Conservation (phyloP, 2,113 vertebrate species). For the Chelonoidis abingdonii region DNA sequence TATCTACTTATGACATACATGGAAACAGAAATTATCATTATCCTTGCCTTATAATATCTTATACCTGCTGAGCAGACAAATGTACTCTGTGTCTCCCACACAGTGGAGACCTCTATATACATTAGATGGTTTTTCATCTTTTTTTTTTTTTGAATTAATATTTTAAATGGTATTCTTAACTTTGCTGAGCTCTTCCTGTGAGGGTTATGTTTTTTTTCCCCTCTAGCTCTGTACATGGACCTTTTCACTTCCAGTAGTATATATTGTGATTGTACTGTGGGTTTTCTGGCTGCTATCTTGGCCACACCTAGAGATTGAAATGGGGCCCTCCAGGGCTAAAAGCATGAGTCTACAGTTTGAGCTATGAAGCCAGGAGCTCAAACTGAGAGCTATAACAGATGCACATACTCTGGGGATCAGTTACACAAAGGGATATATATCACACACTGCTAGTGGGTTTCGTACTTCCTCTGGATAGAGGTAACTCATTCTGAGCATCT, state of each 20-base stretch:
- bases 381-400: neutral
- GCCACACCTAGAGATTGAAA: neutral
- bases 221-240: neutral
- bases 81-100: neutral
- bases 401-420: neutral
- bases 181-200: neutral
- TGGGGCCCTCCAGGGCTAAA: neutral
- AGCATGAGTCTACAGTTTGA: neutral
- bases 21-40: conserved; percentile 46
- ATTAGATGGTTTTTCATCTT: neutral
- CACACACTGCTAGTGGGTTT: neutral
- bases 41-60: neutral
- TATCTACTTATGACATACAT: too few relatives aligned
- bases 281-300: neutral
- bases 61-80: neutral
- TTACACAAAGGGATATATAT: neutral
- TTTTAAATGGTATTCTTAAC: neutral
- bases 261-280: neutral
- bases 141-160: fast-evolving
- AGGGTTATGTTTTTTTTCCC: fast-evolving
- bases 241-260: neutral
- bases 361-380: neutral
- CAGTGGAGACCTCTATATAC: neutral
- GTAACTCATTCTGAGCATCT: neutral
- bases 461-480: neutral